Conservation (phyloP, 2,797 vertebrate genomes). For the Adrianichthys oophorus region DNA sequence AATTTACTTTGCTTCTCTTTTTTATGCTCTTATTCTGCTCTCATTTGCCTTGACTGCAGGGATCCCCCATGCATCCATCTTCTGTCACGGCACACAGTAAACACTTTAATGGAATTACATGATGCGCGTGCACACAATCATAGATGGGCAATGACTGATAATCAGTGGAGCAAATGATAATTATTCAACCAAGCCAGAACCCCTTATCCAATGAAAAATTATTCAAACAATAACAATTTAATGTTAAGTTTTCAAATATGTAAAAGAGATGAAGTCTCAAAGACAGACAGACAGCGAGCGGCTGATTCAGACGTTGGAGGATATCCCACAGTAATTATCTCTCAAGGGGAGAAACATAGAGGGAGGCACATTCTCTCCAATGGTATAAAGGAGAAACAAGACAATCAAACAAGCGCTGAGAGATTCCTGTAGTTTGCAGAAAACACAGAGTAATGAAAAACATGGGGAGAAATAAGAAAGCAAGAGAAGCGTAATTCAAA, state of each 20-base stretch:
- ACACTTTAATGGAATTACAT: background rate
- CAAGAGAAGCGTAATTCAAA: background rate
- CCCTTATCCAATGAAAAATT: no score
- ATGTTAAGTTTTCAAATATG: no score
- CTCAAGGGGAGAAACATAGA: slow-evolving; percentile 19
- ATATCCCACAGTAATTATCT: slow-evolving; percentile 60
- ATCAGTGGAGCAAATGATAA: background rate
- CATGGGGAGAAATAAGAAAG: slow-evolving; percentile 4
- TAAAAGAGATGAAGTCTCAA: background rate
- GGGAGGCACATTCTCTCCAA: slow-evolving; percentile 27
- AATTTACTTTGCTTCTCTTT: background rate
- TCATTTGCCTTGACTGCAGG: background rate
- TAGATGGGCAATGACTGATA: background rate
- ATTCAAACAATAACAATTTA: no score
- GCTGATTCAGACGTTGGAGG: slow-evolving; percentile 36
- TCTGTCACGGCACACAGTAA: slow-evolving; percentile 1
- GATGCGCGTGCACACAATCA: background rate
- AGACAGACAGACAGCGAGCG: background rate
- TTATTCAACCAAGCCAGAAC: background rate
- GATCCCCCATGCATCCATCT: background rate
- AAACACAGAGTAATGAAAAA: no score
- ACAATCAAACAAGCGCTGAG: slow-evolving; percentile 30
- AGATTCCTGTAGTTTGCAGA: slow-evolving; percentile 11
- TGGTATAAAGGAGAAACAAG: slow-evolving; percentile 33
- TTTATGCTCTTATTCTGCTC: background rate